These are phyloP conservation scores for Oreonectes daqikongensis DNA, from an alignment of 2,797 vertebrate species.

Conservation along the genomic window DNA sequence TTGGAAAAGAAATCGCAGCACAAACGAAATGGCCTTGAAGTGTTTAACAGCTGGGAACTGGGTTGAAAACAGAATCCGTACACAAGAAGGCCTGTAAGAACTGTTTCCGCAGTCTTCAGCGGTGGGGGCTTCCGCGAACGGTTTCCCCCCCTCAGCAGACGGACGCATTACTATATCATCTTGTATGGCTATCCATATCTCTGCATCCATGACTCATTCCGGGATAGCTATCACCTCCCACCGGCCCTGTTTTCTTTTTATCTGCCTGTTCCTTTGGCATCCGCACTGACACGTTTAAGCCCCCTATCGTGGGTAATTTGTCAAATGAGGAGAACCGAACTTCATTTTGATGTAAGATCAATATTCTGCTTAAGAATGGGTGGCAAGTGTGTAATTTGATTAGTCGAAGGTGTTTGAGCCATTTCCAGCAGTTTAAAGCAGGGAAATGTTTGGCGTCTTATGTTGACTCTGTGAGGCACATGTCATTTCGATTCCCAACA, in stretches of 20 bases:
- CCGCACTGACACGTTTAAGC: background rate
- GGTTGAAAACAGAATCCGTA: slow-evolving; percentile 5
- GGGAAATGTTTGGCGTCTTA: background rate
- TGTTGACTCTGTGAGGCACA: slow-evolving; percentile 7
- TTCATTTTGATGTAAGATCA: slow-evolving; percentile 9
- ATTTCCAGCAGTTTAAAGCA: background rate
- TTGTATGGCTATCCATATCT: background rate
- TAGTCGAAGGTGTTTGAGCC: background rate
- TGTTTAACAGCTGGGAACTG: slow-evolving; percentile 34
- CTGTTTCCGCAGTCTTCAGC: background rate
- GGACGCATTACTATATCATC: slow-evolving; percentile 20
- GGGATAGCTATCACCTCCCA: slow-evolving; percentile 1
- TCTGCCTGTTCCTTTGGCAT: background rate
- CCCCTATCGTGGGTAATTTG: slow-evolving; percentile 15
- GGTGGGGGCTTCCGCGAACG: background rate
- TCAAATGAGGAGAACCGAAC: slow-evolving; percentile 18
- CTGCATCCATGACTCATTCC: slow-evolving; percentile 6
- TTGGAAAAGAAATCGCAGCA: background rate
- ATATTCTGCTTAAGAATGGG: slow-evolving; percentile 12
- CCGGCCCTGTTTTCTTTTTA: background rate
- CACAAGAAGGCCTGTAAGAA: background rate
- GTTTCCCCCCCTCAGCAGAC: background rate
- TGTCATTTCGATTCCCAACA: slow-evolving; percentile 24
- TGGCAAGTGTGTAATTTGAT: slow-evolving; percentile 18
- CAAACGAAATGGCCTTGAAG: slow-evolving; percentile 20